Conservation (phyloP, 2,113 vertebrate genomes). For the Corapipo altera region DNA sequence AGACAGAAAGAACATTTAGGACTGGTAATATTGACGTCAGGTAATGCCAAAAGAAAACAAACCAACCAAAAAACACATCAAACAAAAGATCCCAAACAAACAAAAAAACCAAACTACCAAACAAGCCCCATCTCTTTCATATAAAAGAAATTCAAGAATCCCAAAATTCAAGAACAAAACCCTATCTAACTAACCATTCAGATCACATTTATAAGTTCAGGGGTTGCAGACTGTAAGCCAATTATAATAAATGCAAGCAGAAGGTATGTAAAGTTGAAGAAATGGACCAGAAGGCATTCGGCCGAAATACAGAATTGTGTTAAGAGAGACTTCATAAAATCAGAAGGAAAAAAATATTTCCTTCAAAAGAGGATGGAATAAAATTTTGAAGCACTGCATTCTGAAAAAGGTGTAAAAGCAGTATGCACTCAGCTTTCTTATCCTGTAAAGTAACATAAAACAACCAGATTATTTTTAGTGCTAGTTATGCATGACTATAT, state of each 20-base stretch:
- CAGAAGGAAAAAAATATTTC: background rate
- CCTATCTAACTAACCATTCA: background rate
- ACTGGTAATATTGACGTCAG: background rate
- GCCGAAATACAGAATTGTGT: background rate
- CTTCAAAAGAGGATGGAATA: background rate
- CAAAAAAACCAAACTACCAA: background rate
- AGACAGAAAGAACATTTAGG: background rate
- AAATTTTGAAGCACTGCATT: background rate
- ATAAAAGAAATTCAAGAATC: background rate
- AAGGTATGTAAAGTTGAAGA: background rate
- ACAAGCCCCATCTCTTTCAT: background rate
- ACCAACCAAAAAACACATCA: too few species aligned
- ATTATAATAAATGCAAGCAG: background rate
- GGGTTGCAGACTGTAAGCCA: rapidly evolving
- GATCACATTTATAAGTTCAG: rapidly evolving
- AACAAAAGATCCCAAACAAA: background rate
- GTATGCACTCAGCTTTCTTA: background rate
- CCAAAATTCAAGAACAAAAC: background rate
- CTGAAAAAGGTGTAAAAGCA: background rate
- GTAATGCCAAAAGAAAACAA: background rate
- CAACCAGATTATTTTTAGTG: background rate
- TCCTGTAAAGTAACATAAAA: background rate
- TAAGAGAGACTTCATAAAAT: background rate
- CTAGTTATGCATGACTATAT: background rate
- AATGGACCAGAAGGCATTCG: background rate